Conservation (phyloP, 2,113 vertebrate species). For the Podilymbus podiceps region DNA sequence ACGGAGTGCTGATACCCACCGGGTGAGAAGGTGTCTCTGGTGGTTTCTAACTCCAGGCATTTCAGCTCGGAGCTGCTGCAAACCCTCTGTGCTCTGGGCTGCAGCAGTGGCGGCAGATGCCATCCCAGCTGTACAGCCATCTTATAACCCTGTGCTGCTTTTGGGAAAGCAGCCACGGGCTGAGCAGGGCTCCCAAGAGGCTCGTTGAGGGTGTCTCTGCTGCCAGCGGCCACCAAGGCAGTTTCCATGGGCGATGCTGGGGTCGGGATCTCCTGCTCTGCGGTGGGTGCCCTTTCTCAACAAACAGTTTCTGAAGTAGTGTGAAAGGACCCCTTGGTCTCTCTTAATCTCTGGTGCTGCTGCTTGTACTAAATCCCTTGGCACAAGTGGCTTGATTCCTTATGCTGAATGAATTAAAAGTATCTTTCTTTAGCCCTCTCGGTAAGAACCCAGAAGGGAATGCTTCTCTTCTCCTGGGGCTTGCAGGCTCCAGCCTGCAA, state of each 20-base stretch:
- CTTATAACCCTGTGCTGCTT: background rate
- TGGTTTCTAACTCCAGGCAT: background rate
- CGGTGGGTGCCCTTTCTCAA: background rate
- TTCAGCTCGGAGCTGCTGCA: background rate
- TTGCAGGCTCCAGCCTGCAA: background rate
- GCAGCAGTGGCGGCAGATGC: background rate
- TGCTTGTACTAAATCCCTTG: background rate
- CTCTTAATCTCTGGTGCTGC: background rate
- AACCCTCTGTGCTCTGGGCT: background rate
- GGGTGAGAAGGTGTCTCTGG: background rate
- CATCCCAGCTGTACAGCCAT: background rate
- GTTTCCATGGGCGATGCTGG: background rate
- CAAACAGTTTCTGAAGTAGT: background rate
- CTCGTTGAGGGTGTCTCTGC: background rate
- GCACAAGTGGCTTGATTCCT: background rate
- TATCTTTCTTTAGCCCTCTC: background rate
- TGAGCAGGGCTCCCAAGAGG: background rate
- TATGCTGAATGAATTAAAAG: background rate
- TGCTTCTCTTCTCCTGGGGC: background rate
- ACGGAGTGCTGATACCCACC: background rate
- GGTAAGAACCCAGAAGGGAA: background rate
- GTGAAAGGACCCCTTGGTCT: background rate
- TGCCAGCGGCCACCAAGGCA: background rate
- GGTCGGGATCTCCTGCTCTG: background rate
- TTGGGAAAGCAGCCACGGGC: background rate